These are phyloP conservation scores for Pomacea maculata DNA, from an alignment of 1,140 invertebrate species.

Conservation along the genomic window DNA sequence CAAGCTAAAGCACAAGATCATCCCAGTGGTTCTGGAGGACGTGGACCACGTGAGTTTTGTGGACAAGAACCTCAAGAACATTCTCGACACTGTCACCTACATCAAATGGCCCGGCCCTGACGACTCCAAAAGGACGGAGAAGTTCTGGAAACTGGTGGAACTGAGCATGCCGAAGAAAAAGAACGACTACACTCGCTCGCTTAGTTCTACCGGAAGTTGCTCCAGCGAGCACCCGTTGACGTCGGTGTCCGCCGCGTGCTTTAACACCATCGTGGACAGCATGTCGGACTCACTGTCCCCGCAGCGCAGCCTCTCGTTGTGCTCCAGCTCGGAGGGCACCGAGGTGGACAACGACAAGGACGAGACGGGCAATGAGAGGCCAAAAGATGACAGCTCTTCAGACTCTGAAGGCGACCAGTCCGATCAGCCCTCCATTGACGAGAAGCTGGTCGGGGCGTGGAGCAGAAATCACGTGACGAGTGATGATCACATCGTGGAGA, in stretches of 20 bases:
- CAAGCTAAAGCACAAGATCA: conserved; percentile 57
- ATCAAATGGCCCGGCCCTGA: conserved; percentile 53
- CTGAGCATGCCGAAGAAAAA: conserved; percentile 56
- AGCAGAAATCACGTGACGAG: conserved; percentile 13
- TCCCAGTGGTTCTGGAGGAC: conserved; percentile 57
- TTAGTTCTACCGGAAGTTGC: conserved; percentile 18
- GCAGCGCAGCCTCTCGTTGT: conserved; percentile 11
- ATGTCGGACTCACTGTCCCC: conserved; percentile 17
- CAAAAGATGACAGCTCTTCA: not conserved
- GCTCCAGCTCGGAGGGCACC: not conserved
- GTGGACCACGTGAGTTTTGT: conserved; percentile 37
- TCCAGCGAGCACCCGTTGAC: conserved; percentile 31
- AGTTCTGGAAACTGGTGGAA: conserved; percentile 54
- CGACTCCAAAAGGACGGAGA: conserved; percentile 38
- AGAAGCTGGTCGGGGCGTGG: too few relatives aligned
- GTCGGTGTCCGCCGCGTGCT: conserved; percentile 10
- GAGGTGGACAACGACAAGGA: not conserved
- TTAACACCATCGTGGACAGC: conserved; percentile 14
- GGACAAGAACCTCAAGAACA: conserved; percentile 51
- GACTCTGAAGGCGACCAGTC: not conserved
- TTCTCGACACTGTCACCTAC: conserved; percentile 57
- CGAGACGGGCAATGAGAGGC: not conserved
- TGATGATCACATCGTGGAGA: conserved; percentile 33
- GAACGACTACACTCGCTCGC: conserved; percentile 9
- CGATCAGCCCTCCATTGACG: not conserved